Percentiles rank a stretch among this genome's conserved stretches.
These are phyloP conservation scores for Antechinus stuartii DNA, from an alignment of 2,113 vertebrate genomes.

Conservation along the genomic window DNA sequence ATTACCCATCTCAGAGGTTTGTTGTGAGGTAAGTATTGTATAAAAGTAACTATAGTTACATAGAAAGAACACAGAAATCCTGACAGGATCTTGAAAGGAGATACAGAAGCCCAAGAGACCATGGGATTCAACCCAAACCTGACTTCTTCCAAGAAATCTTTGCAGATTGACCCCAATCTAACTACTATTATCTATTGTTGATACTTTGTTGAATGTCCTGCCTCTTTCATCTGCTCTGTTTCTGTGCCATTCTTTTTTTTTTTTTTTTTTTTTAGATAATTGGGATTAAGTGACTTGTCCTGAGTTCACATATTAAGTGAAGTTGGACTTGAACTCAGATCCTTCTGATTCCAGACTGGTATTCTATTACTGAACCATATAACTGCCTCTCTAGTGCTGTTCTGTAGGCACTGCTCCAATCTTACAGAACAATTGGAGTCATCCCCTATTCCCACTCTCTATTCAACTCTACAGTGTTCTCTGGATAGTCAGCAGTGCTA, in stretches of 20 bases:
- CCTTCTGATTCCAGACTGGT: too few species aligned
- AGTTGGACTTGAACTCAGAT: too few species aligned
- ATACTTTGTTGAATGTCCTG: not conserved
- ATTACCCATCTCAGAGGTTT: not conserved
- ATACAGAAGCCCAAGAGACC: not conserved
- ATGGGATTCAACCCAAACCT: not conserved
- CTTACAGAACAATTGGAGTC: not conserved
- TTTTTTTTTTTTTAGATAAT: too few species aligned
- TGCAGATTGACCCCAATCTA: not conserved
- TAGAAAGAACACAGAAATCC: not conserved
- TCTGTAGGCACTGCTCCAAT: not conserved
- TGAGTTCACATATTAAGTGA: too few species aligned
- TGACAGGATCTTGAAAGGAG: constrained; percentile 23
- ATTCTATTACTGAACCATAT: too few species aligned
- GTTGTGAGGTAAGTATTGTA: not conserved
- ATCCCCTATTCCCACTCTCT: not conserved
- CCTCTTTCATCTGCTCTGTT: not conserved
- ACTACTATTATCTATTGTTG: not conserved
- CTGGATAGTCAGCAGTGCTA: not conserved
- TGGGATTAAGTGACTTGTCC: too few species aligned
- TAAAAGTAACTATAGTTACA: not conserved
- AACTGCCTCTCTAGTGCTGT: not conserved
- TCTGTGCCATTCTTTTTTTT: not conserved
- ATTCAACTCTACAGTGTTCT: not conserved
- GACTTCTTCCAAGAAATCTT: constrained; percentile 10